These are phyloP conservation scores for Leucophenga varia DNA, from an alignment of 1,140 invertebrate genomes.

Conservation along the genomic window DNA sequence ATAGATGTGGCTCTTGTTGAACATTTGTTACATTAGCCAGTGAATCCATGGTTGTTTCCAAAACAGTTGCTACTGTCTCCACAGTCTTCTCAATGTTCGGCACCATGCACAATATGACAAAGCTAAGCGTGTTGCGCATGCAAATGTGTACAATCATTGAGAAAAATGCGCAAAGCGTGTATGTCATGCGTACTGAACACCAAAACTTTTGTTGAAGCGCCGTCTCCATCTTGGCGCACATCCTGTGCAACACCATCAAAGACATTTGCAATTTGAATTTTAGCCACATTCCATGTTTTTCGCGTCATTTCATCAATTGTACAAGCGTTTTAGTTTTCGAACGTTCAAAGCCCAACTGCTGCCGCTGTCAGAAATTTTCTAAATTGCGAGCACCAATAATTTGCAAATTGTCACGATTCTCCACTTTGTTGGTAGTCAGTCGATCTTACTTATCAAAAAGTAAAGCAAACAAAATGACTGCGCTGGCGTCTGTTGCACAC, in stretches of 20 bases:
- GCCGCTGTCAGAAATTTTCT: constrained; percentile 5
- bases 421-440: too few species aligned
- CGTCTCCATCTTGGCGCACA: background rate
- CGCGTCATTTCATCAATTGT: too few species aligned
- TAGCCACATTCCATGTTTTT: constrained; percentile 37
- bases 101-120: constrained; percentile 46
- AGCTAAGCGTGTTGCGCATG: constrained; percentile 39
- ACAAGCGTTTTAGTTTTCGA: too few species aligned
- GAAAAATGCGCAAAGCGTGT: constrained; percentile 41
- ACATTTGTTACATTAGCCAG: too few species aligned
- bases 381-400: constrained; percentile 20
- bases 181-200: constrained; percentile 38
- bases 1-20: too few species aligned
- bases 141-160: constrained; percentile 29
- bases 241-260: constrained; percentile 5
- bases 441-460: too few species aligned
- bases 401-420: constrained; percentile 41
- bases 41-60: too few species aligned
- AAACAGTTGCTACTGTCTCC: too few species aligned
- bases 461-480: too few species aligned
- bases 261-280: background rate
- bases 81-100: constrained; percentile 17
- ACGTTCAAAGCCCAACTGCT: too few species aligned
- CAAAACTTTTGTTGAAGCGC: constrained; percentile 17
- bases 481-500: too few species aligned